These are phyloP conservation scores for Psix sp. DNA, from an alignment of 1,140 invertebrate genomes.

Conservation along the genomic window DNA sequence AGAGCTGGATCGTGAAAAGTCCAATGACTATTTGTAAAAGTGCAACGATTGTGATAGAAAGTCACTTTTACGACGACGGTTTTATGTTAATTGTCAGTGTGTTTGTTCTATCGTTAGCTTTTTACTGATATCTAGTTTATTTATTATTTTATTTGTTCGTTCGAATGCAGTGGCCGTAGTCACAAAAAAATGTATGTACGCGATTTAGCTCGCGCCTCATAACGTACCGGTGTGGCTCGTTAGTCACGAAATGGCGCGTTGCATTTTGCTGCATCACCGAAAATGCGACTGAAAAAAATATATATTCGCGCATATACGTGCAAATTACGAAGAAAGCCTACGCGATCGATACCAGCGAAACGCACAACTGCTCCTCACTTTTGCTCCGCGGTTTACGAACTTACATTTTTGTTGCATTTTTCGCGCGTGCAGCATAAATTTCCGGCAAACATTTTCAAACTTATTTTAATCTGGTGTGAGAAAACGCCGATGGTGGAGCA, in stretches of 20 bases:
- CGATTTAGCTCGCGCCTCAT: conserved; percentile 31
- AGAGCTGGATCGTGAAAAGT: background rate
- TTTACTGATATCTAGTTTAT: background rate
- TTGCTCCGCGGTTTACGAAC: conserved; percentile 8
- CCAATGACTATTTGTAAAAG: conserved; percentile 17
- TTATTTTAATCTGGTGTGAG: conserved; percentile 20
- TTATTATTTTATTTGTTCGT: too few species aligned
- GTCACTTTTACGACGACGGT: conserved; percentile 4
- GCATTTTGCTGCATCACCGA: conserved; percentile 51
- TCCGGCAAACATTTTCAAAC: conserved; percentile 14
- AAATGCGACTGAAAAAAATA: conserved; percentile 40
- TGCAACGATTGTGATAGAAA: background rate
- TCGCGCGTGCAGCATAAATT: conserved; percentile 2
- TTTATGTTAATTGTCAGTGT: conserved; percentile 1
- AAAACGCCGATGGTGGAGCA: background rate
- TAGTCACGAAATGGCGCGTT: conserved; percentile 53
- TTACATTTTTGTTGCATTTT: conserved; percentile 29
- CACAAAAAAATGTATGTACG: conserved; percentile 21
- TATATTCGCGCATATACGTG: background rate
- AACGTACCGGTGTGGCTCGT: conserved; percentile 31
- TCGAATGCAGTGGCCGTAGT: too few species aligned
- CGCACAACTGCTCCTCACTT: conserved; percentile 17
- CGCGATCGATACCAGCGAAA: conserved; percentile 36
- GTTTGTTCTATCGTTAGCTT: background rate
- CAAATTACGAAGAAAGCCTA: conserved; percentile 3